Conservation (phyloP, 2,113 vertebrate genomes). For the Chionomys nivalis region DNA sequence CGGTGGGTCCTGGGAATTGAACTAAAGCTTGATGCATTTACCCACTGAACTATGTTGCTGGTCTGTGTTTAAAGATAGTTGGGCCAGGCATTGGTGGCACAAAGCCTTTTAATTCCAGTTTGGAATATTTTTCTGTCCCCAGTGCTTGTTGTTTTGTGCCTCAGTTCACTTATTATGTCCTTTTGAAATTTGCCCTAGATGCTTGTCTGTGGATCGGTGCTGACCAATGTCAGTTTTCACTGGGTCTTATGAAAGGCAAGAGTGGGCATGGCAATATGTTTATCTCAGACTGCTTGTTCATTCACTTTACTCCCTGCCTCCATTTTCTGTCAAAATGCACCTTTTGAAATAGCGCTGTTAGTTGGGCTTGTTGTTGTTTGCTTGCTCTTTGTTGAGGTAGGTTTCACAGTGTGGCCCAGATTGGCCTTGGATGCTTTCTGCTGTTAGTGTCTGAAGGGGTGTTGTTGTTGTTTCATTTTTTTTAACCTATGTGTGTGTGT, state of each 20-base stretch:
- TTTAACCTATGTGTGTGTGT: not conserved
- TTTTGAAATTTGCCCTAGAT: constrained; percentile 22
- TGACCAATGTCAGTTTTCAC: not conserved
- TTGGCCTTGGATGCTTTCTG: not conserved
- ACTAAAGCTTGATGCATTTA: not conserved
- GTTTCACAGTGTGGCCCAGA: not conserved
- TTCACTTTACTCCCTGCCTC: not conserved
- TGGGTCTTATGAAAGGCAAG: constrained; percentile 24
- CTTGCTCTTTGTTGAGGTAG: not conserved
- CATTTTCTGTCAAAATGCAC: not conserved
- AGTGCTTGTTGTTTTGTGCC: not conserved
- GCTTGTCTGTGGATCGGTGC: not conserved
- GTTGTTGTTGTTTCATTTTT: not conserved
- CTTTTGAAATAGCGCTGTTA: constrained; percentile 10
- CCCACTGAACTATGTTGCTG: not conserved
- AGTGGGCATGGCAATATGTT: not conserved
- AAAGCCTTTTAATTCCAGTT: not conserved
- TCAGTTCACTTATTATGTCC: not conserved
- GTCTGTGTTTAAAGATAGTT: constrained; percentile 15
- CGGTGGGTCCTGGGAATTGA: not conserved
- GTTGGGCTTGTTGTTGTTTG: not conserved
- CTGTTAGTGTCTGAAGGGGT: not conserved
- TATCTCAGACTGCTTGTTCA: not conserved
- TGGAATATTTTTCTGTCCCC: constrained; percentile 5
- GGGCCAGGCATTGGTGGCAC: not conserved